These are phyloP conservation scores for Drosophila athabasca DNA, from an alignment of 1,140 invertebrate species.

Conservation along the genomic window DNA sequence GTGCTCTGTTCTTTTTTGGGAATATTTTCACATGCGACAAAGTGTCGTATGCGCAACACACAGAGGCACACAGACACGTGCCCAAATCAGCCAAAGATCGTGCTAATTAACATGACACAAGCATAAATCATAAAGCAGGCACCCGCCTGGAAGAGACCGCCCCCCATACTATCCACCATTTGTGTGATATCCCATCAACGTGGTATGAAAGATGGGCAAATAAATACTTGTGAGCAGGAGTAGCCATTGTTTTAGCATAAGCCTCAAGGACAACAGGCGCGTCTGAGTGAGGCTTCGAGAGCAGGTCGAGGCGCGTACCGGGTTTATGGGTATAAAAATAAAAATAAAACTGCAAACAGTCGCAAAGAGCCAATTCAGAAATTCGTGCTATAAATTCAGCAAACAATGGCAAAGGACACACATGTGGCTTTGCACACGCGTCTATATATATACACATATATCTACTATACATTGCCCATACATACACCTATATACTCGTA, in stretches of 20 bases:
- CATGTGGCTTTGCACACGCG: constrained; percentile 30
- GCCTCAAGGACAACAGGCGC: constrained; percentile 50
- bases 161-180: no score
- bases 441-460: constrained; percentile 8
- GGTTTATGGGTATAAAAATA: constrained; percentile 48
- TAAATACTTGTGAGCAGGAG: constrained; percentile 54
- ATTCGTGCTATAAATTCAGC: constrained; percentile 79
- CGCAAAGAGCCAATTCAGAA: constrained; percentile 77
- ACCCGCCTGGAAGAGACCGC: constrained; percentile 19
- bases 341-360: constrained; percentile 67
- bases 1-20: constrained; percentile 11
- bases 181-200: neutral
- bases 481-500: neutral
- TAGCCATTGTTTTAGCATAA: constrained; percentile 67
- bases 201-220: constrained; percentile 32
- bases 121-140: constrained; percentile 55
- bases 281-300: constrained; percentile 11
- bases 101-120: constrained; percentile 69
- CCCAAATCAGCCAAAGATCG: constrained; percentile 38
- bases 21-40: constrained; percentile 22
- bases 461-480: neutral
- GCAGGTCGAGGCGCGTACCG: constrained; percentile 5
- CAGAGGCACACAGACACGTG: neutral
- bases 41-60: constrained; percentile 54
- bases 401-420: constrained; percentile 70